These are phyloP conservation scores for Arothron firmamentum DNA, from an alignment of 2,113 vertebrate genomes.

Conservation along the genomic window DNA sequence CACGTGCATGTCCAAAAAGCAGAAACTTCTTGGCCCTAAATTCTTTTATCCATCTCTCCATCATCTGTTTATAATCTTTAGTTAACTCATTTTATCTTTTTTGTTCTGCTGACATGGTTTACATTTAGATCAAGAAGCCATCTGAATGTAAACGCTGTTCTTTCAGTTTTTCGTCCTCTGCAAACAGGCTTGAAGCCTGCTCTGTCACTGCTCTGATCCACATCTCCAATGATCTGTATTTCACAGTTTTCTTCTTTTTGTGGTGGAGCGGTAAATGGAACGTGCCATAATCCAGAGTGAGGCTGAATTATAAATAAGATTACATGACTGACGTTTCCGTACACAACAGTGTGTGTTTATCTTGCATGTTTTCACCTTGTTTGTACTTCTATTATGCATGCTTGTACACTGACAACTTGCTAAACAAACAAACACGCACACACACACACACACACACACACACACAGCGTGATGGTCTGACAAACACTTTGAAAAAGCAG, in stretches of 20 bases:
- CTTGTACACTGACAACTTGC: not conserved
- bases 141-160: no score
- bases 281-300: no score
- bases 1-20: no score
- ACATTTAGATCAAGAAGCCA: not conserved
- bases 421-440: not conserved
- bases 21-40: not conserved
- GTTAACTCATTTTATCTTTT: not conserved
- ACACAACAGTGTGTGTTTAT: constrained; percentile 1
- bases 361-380: not conserved
- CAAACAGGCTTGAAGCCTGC: no score
- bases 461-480: not conserved
- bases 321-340: not conserved
- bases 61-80: not conserved
- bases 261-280: no score
- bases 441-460: no score
- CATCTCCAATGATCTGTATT: not conserved
- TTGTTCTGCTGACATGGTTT: not conserved
- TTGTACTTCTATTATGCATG: not conserved
- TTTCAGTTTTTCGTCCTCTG: no score
- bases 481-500: constrained; percentile 14
- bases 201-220: no score
- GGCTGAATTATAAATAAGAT: no score
- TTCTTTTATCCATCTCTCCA: not conserved
- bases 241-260: no score